Evolutionary conservation across 2,797 vertebrate species (phyloP), one percentile per base, ranked within the genome.

Genomic region (Naso thynnoides): DNA sequence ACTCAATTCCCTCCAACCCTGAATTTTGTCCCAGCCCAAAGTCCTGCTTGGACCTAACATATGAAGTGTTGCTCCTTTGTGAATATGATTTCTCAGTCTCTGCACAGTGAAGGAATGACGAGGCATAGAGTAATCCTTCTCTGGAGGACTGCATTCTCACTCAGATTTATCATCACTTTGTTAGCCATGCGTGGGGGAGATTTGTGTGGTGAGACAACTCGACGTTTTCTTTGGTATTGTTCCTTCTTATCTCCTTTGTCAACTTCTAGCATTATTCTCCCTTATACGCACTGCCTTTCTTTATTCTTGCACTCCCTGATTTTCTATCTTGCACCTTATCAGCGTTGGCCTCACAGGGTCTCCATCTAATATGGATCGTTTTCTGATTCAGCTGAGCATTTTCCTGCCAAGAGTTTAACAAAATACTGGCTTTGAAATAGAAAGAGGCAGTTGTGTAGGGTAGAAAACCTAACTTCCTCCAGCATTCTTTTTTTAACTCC

Each of bases 101-200:
- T 31, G 57, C 64, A 64, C 70, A 24, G 58, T 62, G 70, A 78
- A 52, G 74, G 63, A 83, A 78, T 75, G 82, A 85, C 81, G 82
- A 78, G 78, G 69, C 27, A 6, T 69, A 70, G 53, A 80, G 65
- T 79, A 86, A 90, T 88, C 70, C 55, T 79, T 81, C 79, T 85
- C 85, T 54, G 49, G 77, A 83, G 70, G 49, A 74, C 73, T 41
- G 29, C 70, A 53, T 73, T 69, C 81, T 86, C 78, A 70, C 78
- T 88, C 81, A 80, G 73, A 84, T 79, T 78, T 68, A 76, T 90
- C 91, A 88, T 75, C 84, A 83, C 85, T 86, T 87, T 82, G 82
- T 89, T 85, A 85, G 73, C 71, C 57, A 48, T 64, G 48, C 49
- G 8, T 72, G 61, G 67, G 61, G 74, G 73, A 80, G 65, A 70